Evolutionary conservation across 2,113 vertebrate genomes (phyloP).

Genomic region (Chloropsis hardwickii): DNA sequence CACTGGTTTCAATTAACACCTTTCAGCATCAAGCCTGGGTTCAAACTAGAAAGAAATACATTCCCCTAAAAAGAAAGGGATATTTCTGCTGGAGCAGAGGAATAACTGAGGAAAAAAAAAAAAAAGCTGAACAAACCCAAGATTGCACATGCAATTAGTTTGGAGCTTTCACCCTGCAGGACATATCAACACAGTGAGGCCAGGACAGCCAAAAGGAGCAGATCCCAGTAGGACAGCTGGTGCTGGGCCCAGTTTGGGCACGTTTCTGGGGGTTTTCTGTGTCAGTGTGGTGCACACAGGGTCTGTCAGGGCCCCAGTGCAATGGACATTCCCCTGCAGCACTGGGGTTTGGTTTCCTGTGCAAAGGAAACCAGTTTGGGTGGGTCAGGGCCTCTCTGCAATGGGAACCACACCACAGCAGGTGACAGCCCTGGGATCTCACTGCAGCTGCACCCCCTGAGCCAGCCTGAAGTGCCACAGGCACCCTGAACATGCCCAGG

Average conservation of each 20-base stretch:
- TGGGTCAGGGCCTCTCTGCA: not conserved
- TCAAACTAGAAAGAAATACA: not conserved
- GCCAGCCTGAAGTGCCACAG: not conserved
- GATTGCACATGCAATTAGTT: not conserved
- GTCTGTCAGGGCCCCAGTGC: not conserved
- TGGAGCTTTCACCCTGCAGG: not conserved
- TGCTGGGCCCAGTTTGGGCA: not conserved
- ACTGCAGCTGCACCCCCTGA: not conserved
- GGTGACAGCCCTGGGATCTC: not conserved
- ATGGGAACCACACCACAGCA: not conserved
- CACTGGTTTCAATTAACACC: not conserved
- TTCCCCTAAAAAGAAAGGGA: not conserved
- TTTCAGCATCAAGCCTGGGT: not conserved
- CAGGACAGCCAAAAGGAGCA: not conserved
- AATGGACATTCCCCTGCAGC: not conserved
- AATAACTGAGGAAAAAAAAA: not conserved
- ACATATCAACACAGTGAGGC: not conserved
- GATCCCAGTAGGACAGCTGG: not conserved
- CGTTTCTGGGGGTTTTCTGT: not conserved
- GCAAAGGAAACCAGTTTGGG: not conserved
- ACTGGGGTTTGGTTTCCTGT: not conserved
- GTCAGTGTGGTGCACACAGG: not conserved
- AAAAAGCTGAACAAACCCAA: not conserved
- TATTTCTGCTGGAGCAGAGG: not conserved
- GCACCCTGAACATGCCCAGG: not conserved